Percentiles rank a stretch among this genome's conserved stretches.
phyloP scores from a whole-genome alignment of 2,888 invertebrate genomes.

The Apamea epomidion region DNA sequence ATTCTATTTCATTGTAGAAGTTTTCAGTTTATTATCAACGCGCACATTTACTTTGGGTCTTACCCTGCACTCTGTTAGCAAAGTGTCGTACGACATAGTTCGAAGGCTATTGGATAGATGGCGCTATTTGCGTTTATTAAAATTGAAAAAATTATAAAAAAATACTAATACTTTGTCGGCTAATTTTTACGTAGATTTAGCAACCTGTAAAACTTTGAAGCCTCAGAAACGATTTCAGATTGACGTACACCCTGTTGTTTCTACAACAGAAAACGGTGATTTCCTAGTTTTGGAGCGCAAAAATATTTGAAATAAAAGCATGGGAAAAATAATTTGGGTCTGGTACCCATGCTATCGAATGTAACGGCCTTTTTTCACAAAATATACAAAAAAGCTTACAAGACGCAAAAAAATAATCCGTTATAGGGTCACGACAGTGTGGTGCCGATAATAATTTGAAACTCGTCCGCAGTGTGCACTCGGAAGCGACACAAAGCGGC shows the following conservation, averaged over 20 bases:
- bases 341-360: slow-evolving; percentile 4
- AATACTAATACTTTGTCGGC: not conserved
- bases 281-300: too few relatives aligned
- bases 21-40: slow-evolving; percentile 6
- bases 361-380: slow-evolving; percentile 75
- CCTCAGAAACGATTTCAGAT: not conserved
- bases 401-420: slow-evolving; percentile 72
- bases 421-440: slow-evolving; percentile 78
- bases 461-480: slow-evolving; percentile 78
- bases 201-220: not conserved
- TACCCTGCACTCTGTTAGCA: slow-evolving; percentile 64
- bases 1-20: not conserved
- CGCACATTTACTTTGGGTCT: slow-evolving; percentile 26
- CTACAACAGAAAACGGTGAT: not conserved
- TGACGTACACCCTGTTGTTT: not conserved
- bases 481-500: slow-evolving; percentile 86
- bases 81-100: slow-evolving; percentile 79
- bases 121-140: slow-evolving; percentile 77
- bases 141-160: slow-evolving; percentile 21
- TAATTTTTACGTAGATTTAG: not conserved
- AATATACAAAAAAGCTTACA: slow-evolving; percentile 65
- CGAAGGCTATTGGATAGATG: slow-evolving; percentile 81
- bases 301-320: not conserved
- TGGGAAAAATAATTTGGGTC: slow-evolving; percentile 14
- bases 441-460: slow-evolving; percentile 79